phyloP scores from a whole-genome alignment of 1,140 invertebrate genomes.

The Tetramorium simillimum region DNA sequence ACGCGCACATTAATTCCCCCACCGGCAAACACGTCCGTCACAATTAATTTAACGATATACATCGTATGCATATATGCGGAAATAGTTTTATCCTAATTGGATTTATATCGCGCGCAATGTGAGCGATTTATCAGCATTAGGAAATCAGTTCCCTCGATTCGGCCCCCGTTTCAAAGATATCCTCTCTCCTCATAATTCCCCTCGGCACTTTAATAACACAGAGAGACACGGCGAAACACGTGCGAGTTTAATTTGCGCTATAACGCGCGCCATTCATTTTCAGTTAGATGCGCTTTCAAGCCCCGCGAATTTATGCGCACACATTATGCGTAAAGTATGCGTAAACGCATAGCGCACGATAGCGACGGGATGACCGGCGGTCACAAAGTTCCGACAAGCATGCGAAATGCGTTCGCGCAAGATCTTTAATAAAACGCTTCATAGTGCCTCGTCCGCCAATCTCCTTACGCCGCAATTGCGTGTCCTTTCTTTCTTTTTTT shows the following conservation, averaged over 20 bases:
- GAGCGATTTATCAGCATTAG: constrained; percentile 52
- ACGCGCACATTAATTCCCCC: constrained; percentile 21
- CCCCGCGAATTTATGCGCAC: constrained; percentile 49
- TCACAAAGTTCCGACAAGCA: constrained; percentile 53
- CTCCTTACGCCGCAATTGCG: constrained; percentile 36
- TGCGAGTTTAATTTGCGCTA: constrained; percentile 38
- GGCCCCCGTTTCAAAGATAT: neutral
- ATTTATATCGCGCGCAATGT: neutral
- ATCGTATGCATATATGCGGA: neutral
- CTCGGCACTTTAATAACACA: constrained; percentile 23
- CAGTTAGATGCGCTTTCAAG: constrained; percentile 41
- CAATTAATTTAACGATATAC: constrained; percentile 32
- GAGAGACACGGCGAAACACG: neutral
- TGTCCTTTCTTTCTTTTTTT: no score
- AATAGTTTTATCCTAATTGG: constrained; percentile 14
- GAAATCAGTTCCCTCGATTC: neutral
- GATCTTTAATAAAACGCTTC: constrained; percentile 56
- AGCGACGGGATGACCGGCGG: constrained; percentile 51
- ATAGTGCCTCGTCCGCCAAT: constrained; percentile 21
- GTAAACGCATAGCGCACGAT: constrained; percentile 38
- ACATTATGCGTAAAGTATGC: constrained; percentile 53
- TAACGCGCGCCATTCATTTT: constrained; percentile 47
- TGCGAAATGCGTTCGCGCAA: constrained; percentile 26
- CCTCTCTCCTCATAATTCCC: neutral
- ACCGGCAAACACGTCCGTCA: constrained; percentile 8